A percentile compares a stretch with the other conserved stretches of the same genome.
Evolutionary conservation across 2,888 invertebrate species (phyloP).

Genomic region (Elgonia sp.): DNA sequence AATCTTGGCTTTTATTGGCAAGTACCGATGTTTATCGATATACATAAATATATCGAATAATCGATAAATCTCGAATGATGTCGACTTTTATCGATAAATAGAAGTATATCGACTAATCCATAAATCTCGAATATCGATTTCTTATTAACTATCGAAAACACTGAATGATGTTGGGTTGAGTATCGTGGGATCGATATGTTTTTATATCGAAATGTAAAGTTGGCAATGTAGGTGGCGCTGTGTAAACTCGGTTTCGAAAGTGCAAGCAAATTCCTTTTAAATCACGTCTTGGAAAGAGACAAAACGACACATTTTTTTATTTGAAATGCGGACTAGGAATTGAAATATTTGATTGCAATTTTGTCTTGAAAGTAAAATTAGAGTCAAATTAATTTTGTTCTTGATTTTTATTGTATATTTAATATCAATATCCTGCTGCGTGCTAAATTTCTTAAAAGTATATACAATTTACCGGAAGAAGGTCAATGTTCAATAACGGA

Average conservation of each 20-base stretch:
- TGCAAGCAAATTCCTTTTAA: constrained; percentile 57
- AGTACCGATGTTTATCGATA: neutral
- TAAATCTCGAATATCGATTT: neutral
- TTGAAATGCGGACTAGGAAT: constrained; percentile 24
- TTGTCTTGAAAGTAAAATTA: no score
- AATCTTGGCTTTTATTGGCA: no score
- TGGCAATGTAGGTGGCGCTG: constrained; percentile 64
- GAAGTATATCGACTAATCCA: constrained; percentile 7
- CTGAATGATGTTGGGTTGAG: neutral
- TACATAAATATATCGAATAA: constrained; percentile 15
- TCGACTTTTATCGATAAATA: neutral
- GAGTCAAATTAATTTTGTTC: neutral
- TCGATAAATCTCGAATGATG: neutral
- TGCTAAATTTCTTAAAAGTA: constrained; percentile 42
- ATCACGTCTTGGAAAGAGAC: constrained; percentile 41
- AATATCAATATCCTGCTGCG: neutral
- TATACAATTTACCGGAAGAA: constrained; percentile 45
- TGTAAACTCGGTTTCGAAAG: constrained; percentile 48
- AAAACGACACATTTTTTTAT: constrained; percentile 65
- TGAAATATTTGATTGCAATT: neutral
- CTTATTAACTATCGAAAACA: no score
- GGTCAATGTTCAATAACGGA: no score
- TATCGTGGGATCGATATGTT: constrained; percentile 43
- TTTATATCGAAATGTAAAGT: constrained; percentile 46
- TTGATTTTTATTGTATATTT: no score